A percentile compares a stretch with the other conserved stretches of the same genome.
These are phyloP conservation scores for Neoascia interrupta DNA, from an alignment of 2,888 invertebrate genomes.

Conservation along the genomic window DNA sequence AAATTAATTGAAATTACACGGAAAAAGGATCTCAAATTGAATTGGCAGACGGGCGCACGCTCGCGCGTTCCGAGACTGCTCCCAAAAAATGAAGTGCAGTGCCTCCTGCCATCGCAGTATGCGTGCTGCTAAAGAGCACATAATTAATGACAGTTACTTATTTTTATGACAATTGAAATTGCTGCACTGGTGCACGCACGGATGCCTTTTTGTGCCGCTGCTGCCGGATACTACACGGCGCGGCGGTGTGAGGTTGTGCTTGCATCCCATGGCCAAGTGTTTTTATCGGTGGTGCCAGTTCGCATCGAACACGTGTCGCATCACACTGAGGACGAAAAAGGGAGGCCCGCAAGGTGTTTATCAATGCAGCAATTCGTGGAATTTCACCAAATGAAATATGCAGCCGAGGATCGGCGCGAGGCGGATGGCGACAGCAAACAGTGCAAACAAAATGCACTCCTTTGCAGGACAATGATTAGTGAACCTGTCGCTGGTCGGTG, in stretches of 20 bases:
- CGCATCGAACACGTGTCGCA: constrained; percentile 55
- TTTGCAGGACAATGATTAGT: constrained; percentile 43
- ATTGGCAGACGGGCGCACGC: constrained; percentile 54
- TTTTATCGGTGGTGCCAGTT: constrained; percentile 17
- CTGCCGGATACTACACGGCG: not conserved
- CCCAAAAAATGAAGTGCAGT: too few species aligned
- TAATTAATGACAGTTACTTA: constrained; percentile 62
- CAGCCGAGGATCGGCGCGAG: too few species aligned
- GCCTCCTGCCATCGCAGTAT: not conserved
- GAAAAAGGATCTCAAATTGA: constrained; percentile 38
- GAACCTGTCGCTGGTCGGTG: constrained; percentile 63
- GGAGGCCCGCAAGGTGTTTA: constrained; percentile 56
- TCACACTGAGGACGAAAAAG: constrained; percentile 29
- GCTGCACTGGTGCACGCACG: constrained; percentile 48
- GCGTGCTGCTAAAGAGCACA: constrained; percentile 36
- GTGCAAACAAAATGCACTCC: constrained; percentile 7
- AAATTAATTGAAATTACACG: constrained; percentile 63
- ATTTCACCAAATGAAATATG: too few species aligned
- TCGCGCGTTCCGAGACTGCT: constrained; percentile 3
- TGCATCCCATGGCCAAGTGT: constrained; percentile 3
- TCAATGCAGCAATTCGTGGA: constrained; percentile 46
- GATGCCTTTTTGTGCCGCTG: too few species aligned
- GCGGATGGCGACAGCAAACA: constrained; percentile 16
- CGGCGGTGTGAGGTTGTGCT: not conserved
- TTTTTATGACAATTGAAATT: constrained; percentile 66